These are phyloP conservation scores for Fratercula arctica DNA, from an alignment of 2,797 vertebrate genomes.

Conservation along the genomic window DNA sequence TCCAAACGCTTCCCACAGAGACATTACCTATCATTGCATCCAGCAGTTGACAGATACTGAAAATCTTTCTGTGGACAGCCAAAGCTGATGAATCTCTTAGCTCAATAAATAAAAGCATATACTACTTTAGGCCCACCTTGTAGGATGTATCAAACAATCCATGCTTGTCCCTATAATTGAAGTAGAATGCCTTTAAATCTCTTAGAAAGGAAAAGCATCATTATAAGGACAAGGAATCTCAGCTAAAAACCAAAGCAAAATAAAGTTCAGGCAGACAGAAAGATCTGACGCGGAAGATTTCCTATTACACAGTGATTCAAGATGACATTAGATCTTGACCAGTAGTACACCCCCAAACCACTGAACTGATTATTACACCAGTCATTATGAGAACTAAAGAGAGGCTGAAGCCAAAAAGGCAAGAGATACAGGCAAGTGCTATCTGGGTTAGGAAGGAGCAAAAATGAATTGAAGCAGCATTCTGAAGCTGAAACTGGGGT, in stretches of 20 bases:
- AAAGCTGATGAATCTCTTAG: neutral
- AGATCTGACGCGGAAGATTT: neutral
- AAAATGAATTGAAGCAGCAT: neutral
- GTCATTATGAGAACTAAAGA: neutral
- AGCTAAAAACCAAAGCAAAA: neutral
- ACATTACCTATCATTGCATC: neutral
- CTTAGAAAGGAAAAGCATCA: neutral
- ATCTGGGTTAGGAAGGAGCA: neutral
- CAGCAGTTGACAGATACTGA: slow-evolving; percentile 46
- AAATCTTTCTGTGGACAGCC: neutral
- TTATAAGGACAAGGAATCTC: neutral
- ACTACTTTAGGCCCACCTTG: neutral
- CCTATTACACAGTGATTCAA: neutral
- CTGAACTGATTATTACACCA: neutral
- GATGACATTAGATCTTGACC: neutral
- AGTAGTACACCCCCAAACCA: neutral
- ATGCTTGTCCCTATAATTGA: neutral
- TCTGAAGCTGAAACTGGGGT: neutral
- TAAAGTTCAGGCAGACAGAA: neutral
- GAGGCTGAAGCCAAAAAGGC: neutral
- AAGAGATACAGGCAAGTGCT: neutral
- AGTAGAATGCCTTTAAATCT: neutral
- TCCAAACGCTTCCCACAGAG: slow-evolving; percentile 5
- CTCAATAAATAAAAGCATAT: neutral
- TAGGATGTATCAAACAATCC: neutral